Base-by-base conservation (phyloP, 2,888 invertebrate species). In the Torymus texanus region DNA sequence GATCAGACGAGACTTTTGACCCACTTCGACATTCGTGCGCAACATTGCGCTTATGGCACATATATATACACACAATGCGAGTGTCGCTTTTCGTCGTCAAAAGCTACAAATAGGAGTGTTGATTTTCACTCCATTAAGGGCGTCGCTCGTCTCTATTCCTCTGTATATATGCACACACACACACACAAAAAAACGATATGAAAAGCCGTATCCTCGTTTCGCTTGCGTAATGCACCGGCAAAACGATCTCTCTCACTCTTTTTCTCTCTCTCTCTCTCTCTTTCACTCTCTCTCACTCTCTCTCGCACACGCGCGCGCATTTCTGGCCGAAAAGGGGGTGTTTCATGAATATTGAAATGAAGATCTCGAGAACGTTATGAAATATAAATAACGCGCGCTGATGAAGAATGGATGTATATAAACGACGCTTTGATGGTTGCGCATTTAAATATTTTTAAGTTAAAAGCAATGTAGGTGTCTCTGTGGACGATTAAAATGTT, bases 1-100 rank as follows among this genome's bases (percentile, higher is more conserved):
- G 76, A 77, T 77, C 71, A 77, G 71, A 71, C 41, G 71, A 70
- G 58, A 65, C 65, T 71, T 77, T 65, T 77, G 71, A 77, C 76
- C 70, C 29, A 77, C 18, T 71, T 77, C 51, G 14, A 41, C 51
- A 10, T 21, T 18, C 58, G 14, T 68, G 55, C 62, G 56, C 51
- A 8, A 41, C 41, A 41, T 41, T 41, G 41, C 41, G 41, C 41
- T 41, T 41, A 41, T 41, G 8, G 41, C 41, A 41, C 41, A 41
- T 8, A 41, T 41, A 41, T 5, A 41, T 8, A 41, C 41, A 41
- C 8, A 41, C 8, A 41, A 41, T 5, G 58, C n/a, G 56, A 24
- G 51, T 12, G 29, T 51, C 16, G 59, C 53, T 58, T 18, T 21
- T 24, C 68, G 62, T 55, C 67, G n/a, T 41, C 41, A 76, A 77